Evolutionary conservation across 2,797 vertebrate species (phyloP).

Genomic region (Steatocranus sp.): DNA sequence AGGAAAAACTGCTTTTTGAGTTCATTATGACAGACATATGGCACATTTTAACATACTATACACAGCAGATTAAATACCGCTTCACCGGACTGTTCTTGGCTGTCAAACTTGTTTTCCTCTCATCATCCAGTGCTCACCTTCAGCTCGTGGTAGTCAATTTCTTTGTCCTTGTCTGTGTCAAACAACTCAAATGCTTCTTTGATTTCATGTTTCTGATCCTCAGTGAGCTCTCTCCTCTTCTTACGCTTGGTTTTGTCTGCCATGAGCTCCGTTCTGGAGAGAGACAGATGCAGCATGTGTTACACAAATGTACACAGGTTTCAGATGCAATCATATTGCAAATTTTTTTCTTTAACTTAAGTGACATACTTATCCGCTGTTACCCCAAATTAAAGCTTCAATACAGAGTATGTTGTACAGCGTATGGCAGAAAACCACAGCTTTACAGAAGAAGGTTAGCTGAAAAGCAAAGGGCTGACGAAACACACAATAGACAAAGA

Average conservation of each 20-base stretch:
- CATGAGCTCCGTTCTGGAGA: constrained; percentile 73
- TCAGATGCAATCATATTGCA: not conserved
- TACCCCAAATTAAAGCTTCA: not conserved
- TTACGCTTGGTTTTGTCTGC: constrained; percentile 83
- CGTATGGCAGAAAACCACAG: not conserved
- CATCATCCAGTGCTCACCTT: constrained; percentile 67
- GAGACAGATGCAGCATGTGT: not conserved
- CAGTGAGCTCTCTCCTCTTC: constrained; percentile 83
- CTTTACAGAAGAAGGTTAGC: not conserved
- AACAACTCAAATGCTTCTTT: constrained; percentile 92
- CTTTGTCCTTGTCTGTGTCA: constrained; percentile 87
- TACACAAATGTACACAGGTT: not conserved
- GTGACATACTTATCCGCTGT: not conserved
- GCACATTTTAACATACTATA: not conserved
- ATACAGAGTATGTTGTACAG: not conserved
- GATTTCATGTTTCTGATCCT: constrained; percentile 89
- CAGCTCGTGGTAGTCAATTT: constrained; percentile 89
- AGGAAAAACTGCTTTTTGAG: not conserved
- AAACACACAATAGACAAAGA: not conserved
- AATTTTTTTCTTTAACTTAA: not conserved
- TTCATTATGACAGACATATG: not conserved
- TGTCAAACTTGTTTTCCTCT: not conserved
- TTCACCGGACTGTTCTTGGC: not conserved
- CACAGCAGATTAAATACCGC: not conserved
- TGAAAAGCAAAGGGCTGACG: not conserved